Conservation (phyloP, 2,888 invertebrate species). For the Tineola bisselliella region DNA sequence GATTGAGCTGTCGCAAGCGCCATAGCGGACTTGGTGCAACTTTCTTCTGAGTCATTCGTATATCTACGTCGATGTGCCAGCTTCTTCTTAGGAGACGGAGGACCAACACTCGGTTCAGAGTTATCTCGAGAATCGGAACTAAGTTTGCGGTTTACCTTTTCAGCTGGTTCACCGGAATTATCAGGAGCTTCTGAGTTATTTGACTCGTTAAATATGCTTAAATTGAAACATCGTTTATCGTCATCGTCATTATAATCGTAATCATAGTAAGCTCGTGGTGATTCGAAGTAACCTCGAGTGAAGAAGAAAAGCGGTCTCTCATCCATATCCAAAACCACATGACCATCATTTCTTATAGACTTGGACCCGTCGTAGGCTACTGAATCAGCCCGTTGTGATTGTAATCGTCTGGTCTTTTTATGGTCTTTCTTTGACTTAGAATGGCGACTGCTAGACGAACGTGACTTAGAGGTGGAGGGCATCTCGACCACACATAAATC, state of each 20-base stretch:
- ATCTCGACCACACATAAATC: constrained; percentile 46
- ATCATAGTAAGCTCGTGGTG: background rate
- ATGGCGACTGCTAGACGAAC: constrained; percentile 37
- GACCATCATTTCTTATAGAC: background rate
- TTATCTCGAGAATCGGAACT: constrained; percentile 65
- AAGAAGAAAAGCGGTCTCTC: background rate
- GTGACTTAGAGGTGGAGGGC: constrained; percentile 41
- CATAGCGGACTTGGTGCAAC: constrained; percentile 59
- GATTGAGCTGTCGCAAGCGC: constrained; percentile 55
- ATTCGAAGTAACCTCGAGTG: background rate
- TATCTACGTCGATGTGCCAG: constrained; percentile 50
- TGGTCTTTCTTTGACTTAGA: constrained; percentile 44
- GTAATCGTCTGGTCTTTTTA: constrained; percentile 35
- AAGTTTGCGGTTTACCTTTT: constrained; percentile 36
- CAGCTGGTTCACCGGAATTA: constrained; percentile 33
- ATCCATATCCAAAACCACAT: background rate
- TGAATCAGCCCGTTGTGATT: background rate
- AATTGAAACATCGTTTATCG: background rate
- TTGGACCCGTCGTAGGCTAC: background rate
- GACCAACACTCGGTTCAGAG: constrained; percentile 58
- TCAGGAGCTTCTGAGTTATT: background rate
- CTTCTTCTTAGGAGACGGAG: constrained; percentile 53
- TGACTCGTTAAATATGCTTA: background rate
- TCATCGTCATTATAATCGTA: constrained; percentile 1
- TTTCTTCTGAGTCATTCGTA: constrained; percentile 54